Evolutionary conservation across 2,888 invertebrate species (phyloP), one percentile per base, ranked within the genome.

Genomic region (Papilio elwesi): DNA sequence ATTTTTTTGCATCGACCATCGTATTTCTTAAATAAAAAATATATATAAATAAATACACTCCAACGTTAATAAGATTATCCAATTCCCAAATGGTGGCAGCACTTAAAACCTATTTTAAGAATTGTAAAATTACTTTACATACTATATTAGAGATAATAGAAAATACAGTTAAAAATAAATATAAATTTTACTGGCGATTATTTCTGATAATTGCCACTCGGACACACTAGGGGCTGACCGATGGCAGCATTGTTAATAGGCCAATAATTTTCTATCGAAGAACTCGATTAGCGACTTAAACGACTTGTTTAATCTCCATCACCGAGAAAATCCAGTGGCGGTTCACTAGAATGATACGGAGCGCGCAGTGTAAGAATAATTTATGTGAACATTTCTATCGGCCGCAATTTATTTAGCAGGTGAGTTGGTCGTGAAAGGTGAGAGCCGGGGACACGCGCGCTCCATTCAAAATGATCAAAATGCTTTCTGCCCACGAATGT

Each of bases 321-420:
- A 80, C 78, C 76, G 77, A 77, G 77, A 78, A 76, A 77, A 77
- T 74, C 75, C 74, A 73, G 82, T 80, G 83, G 82, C 81, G 82
- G 81, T 79, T 76, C 74, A 59, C 73, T 72, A 77, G 80, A 81
- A 82, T 80, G 81, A 79, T 78, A 80, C 81, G 77, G 76, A 74
- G 74, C 77, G 80, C 76, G 81, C 80, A 81, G 81, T 83, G 84
- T 82, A 80, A 83, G 82, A 79, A 83, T 87, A 87, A 88, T 88
- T 90, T 88, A 87, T 85, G 82, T 82, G 81, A 82, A 86, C 83
- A 83, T 86, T 88, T 85, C 84, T 85, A 87, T 87, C 86, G 79
- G 77, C 74, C 80, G 78, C 78, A 82, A 88, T 87, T 86, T 88
- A 88, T 89, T 86, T 84, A 83, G 83, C 88, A 85, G 83, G 87